Evolutionary conservation across 2,888 invertebrate species (phyloP).

Genomic region (Chrysotoxum bicinctum): DNA sequence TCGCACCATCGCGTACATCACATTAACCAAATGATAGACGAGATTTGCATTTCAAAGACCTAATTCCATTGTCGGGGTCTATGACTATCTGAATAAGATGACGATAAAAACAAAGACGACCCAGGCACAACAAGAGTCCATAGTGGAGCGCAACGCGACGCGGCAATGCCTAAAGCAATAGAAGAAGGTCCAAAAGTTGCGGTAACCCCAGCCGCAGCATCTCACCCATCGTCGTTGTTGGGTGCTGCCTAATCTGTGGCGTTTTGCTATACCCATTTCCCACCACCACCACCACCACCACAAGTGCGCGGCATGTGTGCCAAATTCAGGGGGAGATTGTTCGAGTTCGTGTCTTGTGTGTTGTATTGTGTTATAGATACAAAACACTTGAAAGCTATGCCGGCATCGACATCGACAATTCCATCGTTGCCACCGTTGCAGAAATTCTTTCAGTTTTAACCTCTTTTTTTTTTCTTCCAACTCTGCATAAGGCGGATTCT

Average conservation of each 20-base stretch:
- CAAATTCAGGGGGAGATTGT: constrained; percentile 17
- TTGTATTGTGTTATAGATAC: constrained; percentile 32
- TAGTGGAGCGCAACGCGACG: neutral
- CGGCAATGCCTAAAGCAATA: neutral
- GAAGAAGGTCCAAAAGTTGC: constrained; percentile 35
- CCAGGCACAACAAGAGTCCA: neutral
- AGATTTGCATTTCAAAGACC: constrained; percentile 72
- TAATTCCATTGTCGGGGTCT: constrained; percentile 67
- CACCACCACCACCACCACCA: constrained; percentile 37
- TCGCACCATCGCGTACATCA: constrained; percentile 46
- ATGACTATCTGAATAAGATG: constrained; percentile 60
- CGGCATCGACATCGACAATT: constrained; percentile 36
- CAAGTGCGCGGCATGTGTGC: constrained; percentile 32
- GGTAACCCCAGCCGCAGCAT: constrained; percentile 10
- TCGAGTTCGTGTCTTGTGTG: constrained; percentile 22
- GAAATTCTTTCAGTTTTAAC: constrained; percentile 60
- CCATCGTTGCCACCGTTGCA: constrained; percentile 42
- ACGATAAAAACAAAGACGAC: constrained; percentile 34
- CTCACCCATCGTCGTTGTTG: constrained; percentile 4
- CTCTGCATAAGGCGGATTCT: constrained; percentile 42
- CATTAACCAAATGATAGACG: constrained; percentile 62
- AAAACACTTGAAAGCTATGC: constrained; percentile 45
- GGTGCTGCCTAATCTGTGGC: constrained; percentile 54
- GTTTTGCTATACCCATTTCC: constrained; percentile 52
- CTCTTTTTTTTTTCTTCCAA: constrained; percentile 23